These are phyloP conservation scores for Tenebrio molitor DNA, from an alignment of 1,140 invertebrate species.

Conservation along the genomic window DNA sequence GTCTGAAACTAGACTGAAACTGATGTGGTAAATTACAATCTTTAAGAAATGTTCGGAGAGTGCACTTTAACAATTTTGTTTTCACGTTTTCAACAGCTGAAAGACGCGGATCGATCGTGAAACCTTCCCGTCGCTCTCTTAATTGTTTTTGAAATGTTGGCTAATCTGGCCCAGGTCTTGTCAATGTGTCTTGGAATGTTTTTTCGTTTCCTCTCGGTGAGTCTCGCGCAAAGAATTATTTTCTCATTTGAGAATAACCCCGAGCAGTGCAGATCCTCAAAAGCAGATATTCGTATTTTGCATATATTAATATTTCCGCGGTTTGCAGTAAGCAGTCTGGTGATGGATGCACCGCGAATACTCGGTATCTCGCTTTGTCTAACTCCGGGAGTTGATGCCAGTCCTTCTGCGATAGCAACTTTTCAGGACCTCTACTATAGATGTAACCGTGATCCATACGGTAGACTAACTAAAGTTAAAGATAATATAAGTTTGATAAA, in stretches of 20 bases:
- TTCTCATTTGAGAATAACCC: slow-evolving; percentile 43
- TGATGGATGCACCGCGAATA: slow-evolving; percentile 4
- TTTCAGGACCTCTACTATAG: slow-evolving; percentile 22
- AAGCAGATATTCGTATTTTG: slow-evolving; percentile 48
- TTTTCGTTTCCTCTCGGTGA: too few relatives aligned
- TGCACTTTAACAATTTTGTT: too few relatives aligned
- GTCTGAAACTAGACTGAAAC: too few relatives aligned
- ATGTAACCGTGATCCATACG: slow-evolving; percentile 48
- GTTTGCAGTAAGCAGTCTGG: slow-evolving; percentile 12
- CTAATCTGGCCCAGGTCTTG: too few relatives aligned
- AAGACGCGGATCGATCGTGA: too few relatives aligned
- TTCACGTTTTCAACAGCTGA: too few relatives aligned
- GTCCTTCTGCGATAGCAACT: slow-evolving; percentile 28
- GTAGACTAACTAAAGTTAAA: slow-evolving; percentile 53
- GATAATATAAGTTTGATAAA: slow-evolving; percentile 57
- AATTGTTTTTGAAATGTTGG: too few relatives aligned
- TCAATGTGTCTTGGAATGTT: too few relatives aligned
- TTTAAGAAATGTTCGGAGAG: too few relatives aligned
- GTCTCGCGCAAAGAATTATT: slow-evolving; percentile 45
- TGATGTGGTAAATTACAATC: too few relatives aligned
- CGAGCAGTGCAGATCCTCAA: slow-evolving; percentile 39
- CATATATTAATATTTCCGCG: slow-evolving; percentile 46
- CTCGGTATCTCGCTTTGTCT: slow-evolving; percentile 35
- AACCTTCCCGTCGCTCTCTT: too few relatives aligned
- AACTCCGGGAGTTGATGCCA: background rate